These are phyloP conservation scores for Suillia variegata DNA, from an alignment of 2,888 invertebrate genomes.

Conservation along the genomic window DNA sequence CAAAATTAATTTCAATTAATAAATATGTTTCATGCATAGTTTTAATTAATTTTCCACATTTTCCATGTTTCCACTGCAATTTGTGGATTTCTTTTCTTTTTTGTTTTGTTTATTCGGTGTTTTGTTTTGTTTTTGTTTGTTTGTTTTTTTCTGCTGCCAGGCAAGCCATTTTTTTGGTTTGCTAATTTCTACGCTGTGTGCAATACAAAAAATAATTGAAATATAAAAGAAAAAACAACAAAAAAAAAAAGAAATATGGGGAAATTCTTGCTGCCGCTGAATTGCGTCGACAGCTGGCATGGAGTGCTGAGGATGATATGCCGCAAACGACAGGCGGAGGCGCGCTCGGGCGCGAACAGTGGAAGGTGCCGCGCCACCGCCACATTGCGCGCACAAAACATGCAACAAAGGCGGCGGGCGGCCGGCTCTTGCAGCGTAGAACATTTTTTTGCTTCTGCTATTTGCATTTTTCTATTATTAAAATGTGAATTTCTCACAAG, in stretches of 20 bases:
- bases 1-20: slow-evolving; percentile 1
- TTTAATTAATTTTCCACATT: slow-evolving; percentile 1
- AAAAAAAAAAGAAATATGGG: not conserved
- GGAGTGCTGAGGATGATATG: not conserved
- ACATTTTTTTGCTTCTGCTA: no score
- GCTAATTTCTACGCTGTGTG: not conserved
- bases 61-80: not conserved
- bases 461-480: no score
- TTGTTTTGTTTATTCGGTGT: not conserved
- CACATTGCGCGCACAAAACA: no score
- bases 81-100: not conserved
- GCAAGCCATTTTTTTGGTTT: not conserved
- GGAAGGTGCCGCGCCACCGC: no score
- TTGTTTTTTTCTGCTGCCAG: not conserved
- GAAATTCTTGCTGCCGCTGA: no score
- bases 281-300: not conserved
- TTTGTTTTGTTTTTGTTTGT: not conserved
- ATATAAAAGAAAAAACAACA: no score
- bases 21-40: not conserved
- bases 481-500: no score
- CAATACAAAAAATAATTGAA: not conserved
- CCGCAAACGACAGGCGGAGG: no score
- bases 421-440: no score
- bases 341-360: no score
- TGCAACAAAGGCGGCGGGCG: no score